phyloP scores from a whole-genome alignment of 2,113 vertebrate species.

The Nicator chloris region DNA sequence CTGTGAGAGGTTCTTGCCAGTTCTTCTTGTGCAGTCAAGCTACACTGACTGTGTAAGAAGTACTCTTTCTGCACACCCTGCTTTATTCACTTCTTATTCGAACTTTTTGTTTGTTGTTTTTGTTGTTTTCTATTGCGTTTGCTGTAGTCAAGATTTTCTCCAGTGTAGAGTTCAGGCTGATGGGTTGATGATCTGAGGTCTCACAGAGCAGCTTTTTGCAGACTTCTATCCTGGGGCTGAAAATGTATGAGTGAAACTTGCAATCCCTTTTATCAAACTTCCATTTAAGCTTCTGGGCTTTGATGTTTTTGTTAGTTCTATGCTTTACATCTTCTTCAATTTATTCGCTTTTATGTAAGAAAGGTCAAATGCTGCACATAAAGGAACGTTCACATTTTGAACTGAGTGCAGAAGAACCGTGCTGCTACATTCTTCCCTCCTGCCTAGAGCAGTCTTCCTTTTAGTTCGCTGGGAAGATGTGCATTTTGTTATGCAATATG shows the following conservation, averaged over 20 bases:
- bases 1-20: not conserved
- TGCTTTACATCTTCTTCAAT: not conserved
- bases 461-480: not conserved
- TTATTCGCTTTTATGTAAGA: not conserved
- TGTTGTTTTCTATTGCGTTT: not conserved
- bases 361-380: not conserved
- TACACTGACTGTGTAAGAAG: not conserved
- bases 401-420: fast-evolving
- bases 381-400: not conserved
- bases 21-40: not conserved
- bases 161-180: not conserved
- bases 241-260: not conserved
- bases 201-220: not conserved
- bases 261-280: not conserved
- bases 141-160: not conserved
- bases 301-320: not conserved
- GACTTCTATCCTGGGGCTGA: not conserved
- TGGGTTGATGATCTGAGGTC: not conserved
- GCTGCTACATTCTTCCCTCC: not conserved
- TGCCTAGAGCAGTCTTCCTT: not conserved
- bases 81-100: not conserved
- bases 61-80: not conserved
- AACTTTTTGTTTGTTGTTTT: not conserved
- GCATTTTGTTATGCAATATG: not conserved
- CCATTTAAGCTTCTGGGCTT: not conserved